These are phyloP conservation scores for Strix uralensis DNA, from an alignment of 2,113 vertebrate species.

Conservation along the genomic window DNA sequence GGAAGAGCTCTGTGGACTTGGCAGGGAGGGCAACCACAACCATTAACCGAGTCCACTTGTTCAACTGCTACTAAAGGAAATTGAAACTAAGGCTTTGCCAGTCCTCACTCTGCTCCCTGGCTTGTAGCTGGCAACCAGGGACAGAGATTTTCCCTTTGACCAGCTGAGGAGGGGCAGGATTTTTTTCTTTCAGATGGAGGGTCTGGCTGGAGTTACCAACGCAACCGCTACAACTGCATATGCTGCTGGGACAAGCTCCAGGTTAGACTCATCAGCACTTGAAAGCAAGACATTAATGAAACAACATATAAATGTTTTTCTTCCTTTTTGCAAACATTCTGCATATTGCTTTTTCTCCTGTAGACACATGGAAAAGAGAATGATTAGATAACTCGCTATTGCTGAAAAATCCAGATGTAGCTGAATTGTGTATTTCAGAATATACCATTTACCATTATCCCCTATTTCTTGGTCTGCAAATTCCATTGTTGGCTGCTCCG, in stretches of 20 bases:
- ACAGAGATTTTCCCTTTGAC: neutral
- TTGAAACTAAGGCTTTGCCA: neutral
- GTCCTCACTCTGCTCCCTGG: neutral
- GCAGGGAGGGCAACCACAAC: neutral
- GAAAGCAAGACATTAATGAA: neutral
- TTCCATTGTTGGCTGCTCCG: neutral
- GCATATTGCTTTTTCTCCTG: neutral
- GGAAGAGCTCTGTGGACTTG: neutral
- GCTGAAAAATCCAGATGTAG: neutral
- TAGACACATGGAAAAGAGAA: neutral
- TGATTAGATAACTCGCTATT: neutral
- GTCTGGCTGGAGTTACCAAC: neutral
- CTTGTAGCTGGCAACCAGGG: neutral
- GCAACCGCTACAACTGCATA: rapidly evolving
- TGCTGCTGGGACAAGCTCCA: neutral
- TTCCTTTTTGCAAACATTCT: neutral
- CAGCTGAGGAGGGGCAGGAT: neutral
- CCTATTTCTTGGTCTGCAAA: neutral
- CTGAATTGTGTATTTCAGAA: neutral
- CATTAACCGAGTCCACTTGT: neutral
- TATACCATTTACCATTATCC: neutral
- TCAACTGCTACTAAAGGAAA: neutral
- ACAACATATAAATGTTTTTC: neutral
- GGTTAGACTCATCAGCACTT: neutral
- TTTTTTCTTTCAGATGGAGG: neutral